These are phyloP conservation scores for Microcebus ravelobensis DNA, from an alignment of 2,113 vertebrate species.

Conservation along the genomic window DNA sequence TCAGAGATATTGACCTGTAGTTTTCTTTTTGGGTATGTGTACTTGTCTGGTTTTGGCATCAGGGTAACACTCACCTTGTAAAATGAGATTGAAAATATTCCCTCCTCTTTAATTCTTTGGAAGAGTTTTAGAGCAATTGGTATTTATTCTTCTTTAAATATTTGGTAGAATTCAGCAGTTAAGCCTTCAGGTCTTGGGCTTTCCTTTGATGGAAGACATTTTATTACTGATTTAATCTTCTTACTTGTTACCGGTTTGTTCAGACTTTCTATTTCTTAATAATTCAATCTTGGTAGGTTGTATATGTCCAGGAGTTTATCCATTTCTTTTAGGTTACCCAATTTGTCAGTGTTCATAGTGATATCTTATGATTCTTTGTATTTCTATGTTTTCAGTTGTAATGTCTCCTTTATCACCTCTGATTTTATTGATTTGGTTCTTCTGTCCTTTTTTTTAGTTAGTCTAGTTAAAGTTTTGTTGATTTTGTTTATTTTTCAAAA, in stretches of 20 bases:
- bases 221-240: background rate
- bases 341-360: background rate
- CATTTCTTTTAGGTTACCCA: background rate
- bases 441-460: background rate
- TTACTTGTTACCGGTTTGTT: background rate
- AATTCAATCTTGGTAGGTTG: background rate
- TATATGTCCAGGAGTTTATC: too few species aligned
- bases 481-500: background rate
- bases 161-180: background rate
- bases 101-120: background rate
- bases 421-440: background rate
- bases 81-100: background rate
- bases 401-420: background rate
- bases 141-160: background rate
- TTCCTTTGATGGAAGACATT: background rate
- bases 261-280: background rate
- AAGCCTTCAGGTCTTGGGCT: background rate
- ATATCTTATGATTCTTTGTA: background rate
- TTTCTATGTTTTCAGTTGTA: background rate
- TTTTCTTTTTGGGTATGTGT: background rate
- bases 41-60: background rate
- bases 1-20: background rate
- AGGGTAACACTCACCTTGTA: background rate
- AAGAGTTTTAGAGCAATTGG: background rate
- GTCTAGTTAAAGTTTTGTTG: background rate